These are phyloP conservation scores for Pentalonia nigronervosa DNA, from an alignment of 1,140 invertebrate genomes.

Conservation along the genomic window DNA sequence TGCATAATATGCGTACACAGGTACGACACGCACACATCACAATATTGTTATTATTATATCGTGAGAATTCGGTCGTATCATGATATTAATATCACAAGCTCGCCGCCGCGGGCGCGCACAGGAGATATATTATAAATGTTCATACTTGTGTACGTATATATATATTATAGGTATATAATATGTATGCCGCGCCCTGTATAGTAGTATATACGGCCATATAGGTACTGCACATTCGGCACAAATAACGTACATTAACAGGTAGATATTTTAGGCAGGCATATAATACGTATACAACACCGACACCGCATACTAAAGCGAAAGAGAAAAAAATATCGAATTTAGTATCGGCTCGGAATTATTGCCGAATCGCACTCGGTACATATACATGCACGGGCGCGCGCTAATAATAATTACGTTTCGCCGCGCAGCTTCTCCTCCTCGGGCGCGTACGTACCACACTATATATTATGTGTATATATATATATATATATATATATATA, in stretches of 20 bases:
- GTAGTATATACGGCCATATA: neutral
- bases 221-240: neutral
- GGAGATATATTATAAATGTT: constrained; percentile 3
- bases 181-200: neutral
- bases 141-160: neutral
- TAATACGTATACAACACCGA: neutral
- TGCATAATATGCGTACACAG: neutral
- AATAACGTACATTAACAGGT: neutral
- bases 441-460: neutral
- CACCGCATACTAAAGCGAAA: neutral
- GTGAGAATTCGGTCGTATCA: constrained; percentile 4
- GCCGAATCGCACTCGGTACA: neutral
- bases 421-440: neutral
- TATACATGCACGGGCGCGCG: neutral
- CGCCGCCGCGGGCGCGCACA: too few species aligned
- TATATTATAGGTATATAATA: neutral
- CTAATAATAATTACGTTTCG: neutral
- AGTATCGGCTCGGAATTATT: neutral
- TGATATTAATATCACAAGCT: neutral
- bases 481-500: neutral
- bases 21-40: neutral
- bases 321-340: neutral
- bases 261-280: neutral
- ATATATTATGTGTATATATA: neutral
- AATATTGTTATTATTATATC: neutral